phyloP scores from a whole-genome alignment of 2,888 invertebrate species.

The Dolichopus griseipennis region DNA sequence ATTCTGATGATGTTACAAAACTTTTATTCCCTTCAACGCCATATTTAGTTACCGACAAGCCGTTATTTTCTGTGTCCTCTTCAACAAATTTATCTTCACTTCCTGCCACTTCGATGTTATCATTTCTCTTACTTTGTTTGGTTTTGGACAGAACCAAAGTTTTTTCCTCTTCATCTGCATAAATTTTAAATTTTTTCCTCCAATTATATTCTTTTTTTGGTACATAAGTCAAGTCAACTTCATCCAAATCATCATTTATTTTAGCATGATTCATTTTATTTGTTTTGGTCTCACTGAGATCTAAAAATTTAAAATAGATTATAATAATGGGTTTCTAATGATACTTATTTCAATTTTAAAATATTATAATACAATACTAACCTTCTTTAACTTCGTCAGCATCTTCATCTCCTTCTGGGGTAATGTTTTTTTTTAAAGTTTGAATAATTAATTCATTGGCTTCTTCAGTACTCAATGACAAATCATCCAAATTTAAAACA shows the following conservation, averaged over 20 bases:
- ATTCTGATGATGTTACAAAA: too few relatives aligned
- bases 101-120: too few relatives aligned
- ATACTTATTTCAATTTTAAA: too few relatives aligned
- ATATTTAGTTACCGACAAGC: too few relatives aligned
- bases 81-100: too few relatives aligned
- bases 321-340: too few relatives aligned
- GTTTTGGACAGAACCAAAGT: too few relatives aligned
- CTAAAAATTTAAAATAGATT: background rate
- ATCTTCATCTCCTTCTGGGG: background rate
- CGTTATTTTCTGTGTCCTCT: too few relatives aligned
- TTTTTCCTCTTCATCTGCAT: constrained; percentile 27
- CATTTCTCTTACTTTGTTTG: too few relatives aligned
- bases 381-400: too few relatives aligned
- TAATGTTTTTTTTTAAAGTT: background rate
- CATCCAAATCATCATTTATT: constrained; percentile 17
- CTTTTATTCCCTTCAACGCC: too few relatives aligned
- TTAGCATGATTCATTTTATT: background rate
- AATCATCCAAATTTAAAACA: constrained; percentile 23
- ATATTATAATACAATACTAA: too few relatives aligned
- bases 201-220: constrained; percentile 40
- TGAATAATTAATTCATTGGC: constrained; percentile 16
- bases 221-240: constrained; percentile 35
- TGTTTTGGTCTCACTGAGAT: background rate
- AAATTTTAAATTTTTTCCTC: constrained; percentile 38
- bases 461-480: constrained; percentile 32